phyloP scores from a whole-genome alignment of 2,797 vertebrate species.

The Chromis chromis region DNA sequence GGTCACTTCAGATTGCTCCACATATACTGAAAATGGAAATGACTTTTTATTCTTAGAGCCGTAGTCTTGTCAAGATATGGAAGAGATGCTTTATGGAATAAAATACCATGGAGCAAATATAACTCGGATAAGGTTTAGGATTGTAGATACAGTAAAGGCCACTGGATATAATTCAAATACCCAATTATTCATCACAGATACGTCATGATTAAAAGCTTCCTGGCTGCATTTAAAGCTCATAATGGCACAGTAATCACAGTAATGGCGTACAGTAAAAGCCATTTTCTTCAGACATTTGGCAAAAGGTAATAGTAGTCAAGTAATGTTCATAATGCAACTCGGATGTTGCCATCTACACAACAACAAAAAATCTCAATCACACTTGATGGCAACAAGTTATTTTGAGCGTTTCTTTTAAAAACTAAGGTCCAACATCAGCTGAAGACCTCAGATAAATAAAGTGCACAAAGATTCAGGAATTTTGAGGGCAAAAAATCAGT shows the following conservation, averaged over 20 bases:
- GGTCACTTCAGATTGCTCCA: constrained; percentile 47
- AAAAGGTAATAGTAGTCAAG: constrained; percentile 66
- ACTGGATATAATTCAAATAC: constrained; percentile 64
- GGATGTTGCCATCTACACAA: constrained; percentile 21
- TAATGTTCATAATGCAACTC: constrained; percentile 54
- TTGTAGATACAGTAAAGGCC: constrained; percentile 72
- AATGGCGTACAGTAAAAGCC: constrained; percentile 48
- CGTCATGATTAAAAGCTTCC: constrained; percentile 30
- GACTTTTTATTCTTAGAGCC: not conserved
- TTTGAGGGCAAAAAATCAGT: constrained; percentile 7
- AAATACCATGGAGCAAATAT: constrained; percentile 44
- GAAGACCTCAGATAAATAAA: constrained; percentile 58
- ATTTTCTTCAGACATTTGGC: constrained; percentile 72
- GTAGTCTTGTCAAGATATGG: constrained; percentile 32
- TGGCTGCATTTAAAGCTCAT: constrained; percentile 64
- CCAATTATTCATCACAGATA: constrained; percentile 36
- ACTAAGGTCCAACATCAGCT: constrained; percentile 17
- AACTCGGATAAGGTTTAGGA: constrained; percentile 29
- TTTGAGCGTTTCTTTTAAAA: constrained; percentile 16
- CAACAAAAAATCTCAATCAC: constrained; percentile 26
- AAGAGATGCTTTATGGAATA: not conserved
- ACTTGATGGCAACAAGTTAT: constrained; percentile 29
- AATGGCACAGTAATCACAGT: constrained; percentile 72
- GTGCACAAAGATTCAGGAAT: constrained; percentile 58
- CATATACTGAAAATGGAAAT: constrained; percentile 30